These are phyloP conservation scores for Epizoanthus rinbou DNA, from an alignment of 92 coral and sea anemone species.

Conservation along the genomic window DNA sequence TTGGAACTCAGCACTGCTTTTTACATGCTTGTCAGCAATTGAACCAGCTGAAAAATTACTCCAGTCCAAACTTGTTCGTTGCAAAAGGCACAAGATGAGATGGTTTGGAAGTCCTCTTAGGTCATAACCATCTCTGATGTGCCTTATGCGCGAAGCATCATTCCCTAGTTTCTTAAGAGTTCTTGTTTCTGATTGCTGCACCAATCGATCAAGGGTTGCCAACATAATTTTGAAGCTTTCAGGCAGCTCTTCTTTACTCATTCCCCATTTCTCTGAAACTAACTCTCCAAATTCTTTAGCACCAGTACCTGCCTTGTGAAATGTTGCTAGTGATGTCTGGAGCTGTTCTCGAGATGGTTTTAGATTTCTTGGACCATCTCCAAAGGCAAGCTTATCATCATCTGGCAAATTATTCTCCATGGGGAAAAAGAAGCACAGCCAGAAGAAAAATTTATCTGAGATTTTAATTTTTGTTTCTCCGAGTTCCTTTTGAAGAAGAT, in stretches of 20 bases:
- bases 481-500: slow-evolving; percentile 54
- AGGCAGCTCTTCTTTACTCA: neutral
- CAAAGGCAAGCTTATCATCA: slow-evolving; percentile 40
- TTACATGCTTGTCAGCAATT: slow-evolving; percentile 34
- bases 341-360: slow-evolving; percentile 33
- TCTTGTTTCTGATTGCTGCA: slow-evolving; percentile 39
- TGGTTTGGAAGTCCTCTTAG: slow-evolving; percentile 6
- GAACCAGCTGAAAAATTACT: slow-evolving; percentile 27
- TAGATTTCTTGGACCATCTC: slow-evolving; percentile 37
- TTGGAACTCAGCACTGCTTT: slow-evolving; percentile 39
- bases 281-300: slow-evolving; percentile 16
- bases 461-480: slow-evolving; percentile 49
- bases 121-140: neutral
- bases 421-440: slow-evolving; percentile 62
- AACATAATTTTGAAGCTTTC: slow-evolving; percentile 2
- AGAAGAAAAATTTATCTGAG: slow-evolving; percentile 53
- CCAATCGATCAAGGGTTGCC: slow-evolving; percentile 11
- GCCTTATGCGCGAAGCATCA: slow-evolving; percentile 15
- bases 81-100: slow-evolving; percentile 33
- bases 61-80: slow-evolving; percentile 45
- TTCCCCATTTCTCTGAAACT: slow-evolving; percentile 24
- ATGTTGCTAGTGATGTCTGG: slow-evolving; percentile 26
- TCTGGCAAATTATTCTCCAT: slow-evolving; percentile 19
- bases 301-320: neutral
- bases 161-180: neutral